A percentile compares a stretch with the other conserved stretches of the same genome.
phyloP scores from a whole-genome alignment of 2,888 invertebrate species.

The Erpobdella octoculata region DNA sequence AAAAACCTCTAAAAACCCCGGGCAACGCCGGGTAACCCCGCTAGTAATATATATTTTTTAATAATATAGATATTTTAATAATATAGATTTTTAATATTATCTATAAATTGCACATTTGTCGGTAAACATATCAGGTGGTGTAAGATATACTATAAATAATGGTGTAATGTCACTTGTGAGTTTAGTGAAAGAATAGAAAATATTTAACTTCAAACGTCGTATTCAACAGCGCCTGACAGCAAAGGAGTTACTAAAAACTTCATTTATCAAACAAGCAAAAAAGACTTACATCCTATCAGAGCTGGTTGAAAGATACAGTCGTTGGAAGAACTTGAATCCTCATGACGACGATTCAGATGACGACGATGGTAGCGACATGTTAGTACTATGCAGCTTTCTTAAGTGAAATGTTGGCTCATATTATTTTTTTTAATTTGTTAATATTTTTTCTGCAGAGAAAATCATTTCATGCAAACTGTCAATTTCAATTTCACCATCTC shows the following conservation, averaged over 20 bases:
- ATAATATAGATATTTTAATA: no score
- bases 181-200: neutral
- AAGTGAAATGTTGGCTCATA: neutral
- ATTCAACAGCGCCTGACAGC: slow-evolving; percentile 82
- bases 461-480: slow-evolving; percentile 4
- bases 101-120: neutral
- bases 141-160: neutral
- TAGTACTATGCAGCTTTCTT: neutral
- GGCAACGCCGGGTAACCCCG: no score
- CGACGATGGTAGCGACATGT: slow-evolving; percentile 12
- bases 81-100: no score
- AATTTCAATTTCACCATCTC: neutral
- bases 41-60: no score
- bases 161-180: neutral
- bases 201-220: neutral
- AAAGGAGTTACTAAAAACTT: slow-evolving; percentile 89
- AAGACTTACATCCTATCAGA: slow-evolving; percentile 96
- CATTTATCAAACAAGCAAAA: slow-evolving; percentile 92
- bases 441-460: neutral
- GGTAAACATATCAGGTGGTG: no score
- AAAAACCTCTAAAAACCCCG: no score
- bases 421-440: neutral
- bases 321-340: slow-evolving; percentile 17
- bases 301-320: slow-evolving; percentile 69
- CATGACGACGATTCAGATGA: slow-evolving; percentile 15